Percentiles rank a stretch among this genome's conserved stretches.
Conservation (phyloP, 2,888 invertebrate genomes). For the Pomacea canaliculata region DNA sequence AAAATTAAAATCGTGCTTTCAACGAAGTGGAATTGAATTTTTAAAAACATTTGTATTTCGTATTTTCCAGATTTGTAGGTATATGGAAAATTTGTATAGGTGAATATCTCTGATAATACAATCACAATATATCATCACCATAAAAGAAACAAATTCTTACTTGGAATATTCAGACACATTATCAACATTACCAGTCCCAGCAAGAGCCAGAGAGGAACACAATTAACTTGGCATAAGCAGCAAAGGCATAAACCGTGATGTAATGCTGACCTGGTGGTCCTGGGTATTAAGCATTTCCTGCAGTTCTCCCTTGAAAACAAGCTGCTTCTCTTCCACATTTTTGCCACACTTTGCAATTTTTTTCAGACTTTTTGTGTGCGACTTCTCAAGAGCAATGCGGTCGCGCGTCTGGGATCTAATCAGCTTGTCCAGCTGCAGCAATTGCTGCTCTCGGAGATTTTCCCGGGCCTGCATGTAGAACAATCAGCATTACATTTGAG, state of each 20-base stretch:
- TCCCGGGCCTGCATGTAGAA: conserved; percentile 49
- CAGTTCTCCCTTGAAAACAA: conserved; percentile 34
- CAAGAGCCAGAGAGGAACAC: background rate
- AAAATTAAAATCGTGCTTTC: no score
- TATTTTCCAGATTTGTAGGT: no score
- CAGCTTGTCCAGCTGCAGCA: conserved; percentile 68
- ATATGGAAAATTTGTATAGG: no score
- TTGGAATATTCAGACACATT: background rate
- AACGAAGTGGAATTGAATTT: no score
- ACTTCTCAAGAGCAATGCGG: conserved; percentile 67
- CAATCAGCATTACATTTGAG: background rate
- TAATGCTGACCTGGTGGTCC: conserved; percentile 26
- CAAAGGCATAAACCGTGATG: no score
- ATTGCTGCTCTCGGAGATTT: conserved; percentile 59
- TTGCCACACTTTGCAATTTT: conserved; percentile 60
- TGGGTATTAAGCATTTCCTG: conserved; percentile 32
- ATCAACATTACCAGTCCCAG: background rate
- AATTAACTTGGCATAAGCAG: no score
- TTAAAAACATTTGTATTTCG: no score
- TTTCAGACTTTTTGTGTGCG: conserved; percentile 67
- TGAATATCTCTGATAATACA: no score
- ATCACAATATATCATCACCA: no score
- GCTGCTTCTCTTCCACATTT: conserved; percentile 43
- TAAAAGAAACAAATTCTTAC: background rate
- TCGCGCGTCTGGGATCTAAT: conserved; percentile 70